These are phyloP conservation scores for Archips crataeganus DNA, from an alignment of 2,888 invertebrate species.

Conservation along the genomic window DNA sequence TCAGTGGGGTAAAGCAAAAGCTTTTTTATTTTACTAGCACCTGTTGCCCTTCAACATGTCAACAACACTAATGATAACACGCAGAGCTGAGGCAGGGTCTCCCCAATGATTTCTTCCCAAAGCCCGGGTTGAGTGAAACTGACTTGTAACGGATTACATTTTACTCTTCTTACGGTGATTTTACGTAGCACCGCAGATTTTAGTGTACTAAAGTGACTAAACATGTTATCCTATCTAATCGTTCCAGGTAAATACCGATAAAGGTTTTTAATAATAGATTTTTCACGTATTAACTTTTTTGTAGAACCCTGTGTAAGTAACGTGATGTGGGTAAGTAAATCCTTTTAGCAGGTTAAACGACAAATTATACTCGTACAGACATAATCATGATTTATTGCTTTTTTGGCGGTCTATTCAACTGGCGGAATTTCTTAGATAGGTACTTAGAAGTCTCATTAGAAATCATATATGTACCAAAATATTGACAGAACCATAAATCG, in stretches of 20 bases:
- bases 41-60: background rate
- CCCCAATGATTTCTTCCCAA: conserved; percentile 1
- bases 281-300: conserved; percentile 5
- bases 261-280: background rate
- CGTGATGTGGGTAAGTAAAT: background rate
- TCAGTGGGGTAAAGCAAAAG: background rate
- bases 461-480: no score
- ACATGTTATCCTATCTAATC: conserved; percentile 12
- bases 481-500: no score
- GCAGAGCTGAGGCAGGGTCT: background rate
- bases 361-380: no score
- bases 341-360: background rate
- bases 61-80: background rate
- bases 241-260: background rate
- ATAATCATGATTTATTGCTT: no score
- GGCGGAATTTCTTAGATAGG: no score
- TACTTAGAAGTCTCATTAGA: no score
- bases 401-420: no score
- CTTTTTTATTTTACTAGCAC: background rate
- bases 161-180: background rate
- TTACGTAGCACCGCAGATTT: background rate
- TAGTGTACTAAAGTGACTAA: background rate
- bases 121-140: conserved; percentile 8
- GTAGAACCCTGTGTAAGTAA: conserved; percentile 1
- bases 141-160: conserved; percentile 14